These are phyloP conservation scores for Neoseiulus cucumeris DNA, from an alignment of 1,140 invertebrate genomes.

Conservation along the genomic window DNA sequence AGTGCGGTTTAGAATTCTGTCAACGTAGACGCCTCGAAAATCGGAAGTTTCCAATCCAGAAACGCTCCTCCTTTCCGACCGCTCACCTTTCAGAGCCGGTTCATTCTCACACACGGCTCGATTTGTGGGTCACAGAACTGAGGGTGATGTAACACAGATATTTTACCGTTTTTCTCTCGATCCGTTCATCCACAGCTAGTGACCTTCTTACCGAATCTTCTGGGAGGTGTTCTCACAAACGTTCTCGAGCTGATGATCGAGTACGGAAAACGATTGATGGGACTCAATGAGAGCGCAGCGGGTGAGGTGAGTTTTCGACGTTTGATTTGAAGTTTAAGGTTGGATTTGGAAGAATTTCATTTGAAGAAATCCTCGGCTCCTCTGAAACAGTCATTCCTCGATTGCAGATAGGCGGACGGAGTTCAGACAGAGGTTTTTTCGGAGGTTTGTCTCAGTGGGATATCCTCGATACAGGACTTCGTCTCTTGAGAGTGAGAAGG, in stretches of 20 bases:
- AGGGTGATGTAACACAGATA: too few relatives aligned
- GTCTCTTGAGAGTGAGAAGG: not conserved
- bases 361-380: too few relatives aligned
- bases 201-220: not conserved
- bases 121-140: too few relatives aligned
- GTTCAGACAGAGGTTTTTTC: too few relatives aligned
- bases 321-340: not conserved
- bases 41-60: too few relatives aligned
- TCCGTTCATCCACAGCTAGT: not conserved
- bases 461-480: not conserved
- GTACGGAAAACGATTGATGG: not conserved
- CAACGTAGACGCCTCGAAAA: too few relatives aligned
- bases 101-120: too few relatives aligned
- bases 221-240: slow-evolving; percentile 1
- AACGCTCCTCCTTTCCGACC: too few relatives aligned
- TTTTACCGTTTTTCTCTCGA: too few relatives aligned
- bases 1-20: too few relatives aligned
- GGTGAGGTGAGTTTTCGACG: not conserved
- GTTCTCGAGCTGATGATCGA: not conserved
- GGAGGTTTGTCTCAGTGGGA: not conserved
- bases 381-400: not conserved
- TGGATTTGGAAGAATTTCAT: not conserved
- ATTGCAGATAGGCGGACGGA: not conserved
- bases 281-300: not conserved
- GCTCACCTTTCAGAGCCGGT: too few relatives aligned